Evolutionary conservation across 2,113 vertebrate genomes (phyloP).

Genomic region (Leucopternis melanops): DNA sequence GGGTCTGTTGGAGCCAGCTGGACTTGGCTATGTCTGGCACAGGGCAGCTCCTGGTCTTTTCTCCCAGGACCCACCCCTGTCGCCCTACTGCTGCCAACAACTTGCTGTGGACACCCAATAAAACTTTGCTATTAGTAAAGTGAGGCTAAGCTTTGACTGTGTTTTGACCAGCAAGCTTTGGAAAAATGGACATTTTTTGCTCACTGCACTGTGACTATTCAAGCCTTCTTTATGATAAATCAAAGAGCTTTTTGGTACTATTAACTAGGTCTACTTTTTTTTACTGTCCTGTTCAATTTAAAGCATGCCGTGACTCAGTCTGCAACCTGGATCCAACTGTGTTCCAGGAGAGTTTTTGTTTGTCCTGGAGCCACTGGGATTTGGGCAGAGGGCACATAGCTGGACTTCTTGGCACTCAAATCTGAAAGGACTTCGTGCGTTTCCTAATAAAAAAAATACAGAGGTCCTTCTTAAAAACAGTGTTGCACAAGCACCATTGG

Average conservation of each 20-base stretch:
- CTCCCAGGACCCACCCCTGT: not conserved
- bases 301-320: not conserved
- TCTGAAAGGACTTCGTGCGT: not conserved
- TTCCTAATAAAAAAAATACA: not conserved
- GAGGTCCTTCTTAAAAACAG: not conserved
- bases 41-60: not conserved
- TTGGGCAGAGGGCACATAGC: not conserved
- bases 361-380: not conserved
- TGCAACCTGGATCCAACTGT: not conserved
- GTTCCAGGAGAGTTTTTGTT: not conserved
- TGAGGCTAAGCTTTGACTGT: not conserved
- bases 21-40: not conserved
- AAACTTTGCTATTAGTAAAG: not conserved
- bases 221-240: not conserved
- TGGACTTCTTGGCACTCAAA: not conserved
- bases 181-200: not conserved
- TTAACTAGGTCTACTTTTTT: not conserved
- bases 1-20: not conserved
- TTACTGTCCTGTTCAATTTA: not conserved
- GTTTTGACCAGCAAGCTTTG: not conserved
- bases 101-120: not conserved
- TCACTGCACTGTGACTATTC: not conserved
- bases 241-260: not conserved
- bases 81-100: not conserved
- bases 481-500: not conserved